Evolutionary conservation across 2,797 vertebrate genomes (phyloP).

Genomic region (Mormyrus proboscirostris): DNA sequence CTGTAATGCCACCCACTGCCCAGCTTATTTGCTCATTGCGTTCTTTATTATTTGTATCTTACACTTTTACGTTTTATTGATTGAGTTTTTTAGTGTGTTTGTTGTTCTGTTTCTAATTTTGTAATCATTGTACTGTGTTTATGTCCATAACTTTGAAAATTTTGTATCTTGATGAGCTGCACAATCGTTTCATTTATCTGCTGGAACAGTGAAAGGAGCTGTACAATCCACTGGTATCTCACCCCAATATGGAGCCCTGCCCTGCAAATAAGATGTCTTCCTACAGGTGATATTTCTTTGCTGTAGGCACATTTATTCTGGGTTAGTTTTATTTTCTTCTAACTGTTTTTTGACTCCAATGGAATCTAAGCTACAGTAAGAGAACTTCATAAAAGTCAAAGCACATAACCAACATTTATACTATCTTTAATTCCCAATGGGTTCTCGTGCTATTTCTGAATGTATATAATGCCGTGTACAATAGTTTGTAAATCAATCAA

Average conservation of each 20-base stretch:
- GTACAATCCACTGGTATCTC: background rate
- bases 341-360: background rate
- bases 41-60: background rate
- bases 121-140: background rate
- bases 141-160: background rate
- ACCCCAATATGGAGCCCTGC: background rate
- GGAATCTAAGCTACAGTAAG: background rate
- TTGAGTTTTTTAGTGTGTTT: background rate
- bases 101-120: background rate
- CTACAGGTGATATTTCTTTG: background rate
- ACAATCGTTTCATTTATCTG: no score
- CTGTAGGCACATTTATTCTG: background rate
- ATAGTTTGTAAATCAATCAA: background rate
- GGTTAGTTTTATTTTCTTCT: background rate
- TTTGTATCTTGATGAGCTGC: background rate
- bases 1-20: background rate
- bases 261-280: background rate
- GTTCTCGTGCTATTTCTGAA: background rate
- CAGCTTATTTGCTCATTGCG: background rate
- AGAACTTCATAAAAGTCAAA: background rate
- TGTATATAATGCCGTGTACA: background rate
- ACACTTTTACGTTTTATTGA: background rate
- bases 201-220: background rate
- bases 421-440: background rate
- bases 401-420: background rate